Evolutionary conservation across 1,140 invertebrate species (phyloP), one percentile per base, ranked within the genome.

Genomic region (Bradysia coprophila): DNA sequence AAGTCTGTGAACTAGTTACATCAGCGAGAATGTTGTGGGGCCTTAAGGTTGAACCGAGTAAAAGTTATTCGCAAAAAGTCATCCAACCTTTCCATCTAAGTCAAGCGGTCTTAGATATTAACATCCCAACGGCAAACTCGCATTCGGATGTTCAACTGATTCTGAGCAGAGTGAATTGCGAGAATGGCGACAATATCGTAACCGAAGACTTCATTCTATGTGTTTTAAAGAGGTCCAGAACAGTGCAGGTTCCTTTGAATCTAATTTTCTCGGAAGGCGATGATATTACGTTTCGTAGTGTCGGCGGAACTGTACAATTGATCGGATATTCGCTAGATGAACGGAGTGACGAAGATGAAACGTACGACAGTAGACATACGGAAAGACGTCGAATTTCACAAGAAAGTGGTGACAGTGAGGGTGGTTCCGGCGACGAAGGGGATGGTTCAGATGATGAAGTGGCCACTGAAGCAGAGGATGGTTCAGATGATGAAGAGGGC

Each of bases 61-160:
- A 87, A 59, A 72, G 78, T 47, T 93, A 93, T 60, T 74, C 79
- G 22, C 87, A 91, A 61, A 72, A 69, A 28, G 84, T 90, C 45
- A 75, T 80, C 49, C 77, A 76, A 46, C 63, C 77, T 15, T 92
- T 92, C 61, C 87, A 91, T 62, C 71, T 94, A 19, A 89, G 87
- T 0, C 88, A 86, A 67, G 88, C 87, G 8, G 73, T 77, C 15
- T 65, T 92, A 50, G 84, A 92, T 53, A n/a, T n/a, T n/a, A n/a
- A n/a, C n/a, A n/a, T n/a, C n/a, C n/a, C n/a, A n/a, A 65, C 71
- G 18, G 62, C 66, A 13, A 66, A 53, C 50, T 48, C 68, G 40
- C 65, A 68, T 48, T 66, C 73, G n/a, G 50, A 68, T 1, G 74
- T 80, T 6, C 81, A 85, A 59, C 71, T 93, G 1, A 78, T 84